Evolutionary conservation across 2,797 vertebrate genomes (phyloP), one percentile per base, ranked within the genome.

Genomic region (Smutsia gigantea): DNA sequence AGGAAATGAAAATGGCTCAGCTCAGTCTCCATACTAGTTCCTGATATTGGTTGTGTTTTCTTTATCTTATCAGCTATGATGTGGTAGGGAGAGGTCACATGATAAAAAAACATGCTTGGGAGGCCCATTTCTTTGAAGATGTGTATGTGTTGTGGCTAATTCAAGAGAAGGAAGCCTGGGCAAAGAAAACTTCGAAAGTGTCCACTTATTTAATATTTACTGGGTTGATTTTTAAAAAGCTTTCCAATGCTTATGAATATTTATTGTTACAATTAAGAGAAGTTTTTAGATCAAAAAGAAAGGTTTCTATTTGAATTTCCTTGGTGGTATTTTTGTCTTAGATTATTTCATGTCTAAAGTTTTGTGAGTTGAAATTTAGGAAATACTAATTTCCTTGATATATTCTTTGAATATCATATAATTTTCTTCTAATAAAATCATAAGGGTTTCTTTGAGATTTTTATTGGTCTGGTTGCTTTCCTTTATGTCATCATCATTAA

Each of bases 281-380:
- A 79, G 13, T 18, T 81, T 96, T 95, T 72, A 81, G 37, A 90
- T 92, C n/a, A 92, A 94, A 92, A 96, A 90, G 87, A 78, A 90
- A 94, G n/a, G 0, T 64, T 92, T 95, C 63, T 90, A 64, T 77
- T 64, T 83, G 82, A 96, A 96, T 93, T 63, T 90, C 61, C 82
- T 96, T 84, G 39, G 61, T 83, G 82, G 18, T 86, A 57, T 75
- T 90, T 92, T 91, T 87, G 46, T 46, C 25, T 90, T 93, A 49
- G 5, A 49, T 93, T 93, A 87, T 83, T 96, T 95, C 29, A 53
- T 92, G 63, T 93, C 29, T 87, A 53, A 82, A 64, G 57, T 85
- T 93, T 96, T 87, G n/a, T 78, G 77, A 93, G 63, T 42, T 39
- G n/a, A 97, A 89, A 46, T 96, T 97, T 79, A 95, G 59, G 94